phyloP scores from a whole-genome alignment of 2,888 invertebrate genomes.

The Heteromyza rotundicornis region DNA sequence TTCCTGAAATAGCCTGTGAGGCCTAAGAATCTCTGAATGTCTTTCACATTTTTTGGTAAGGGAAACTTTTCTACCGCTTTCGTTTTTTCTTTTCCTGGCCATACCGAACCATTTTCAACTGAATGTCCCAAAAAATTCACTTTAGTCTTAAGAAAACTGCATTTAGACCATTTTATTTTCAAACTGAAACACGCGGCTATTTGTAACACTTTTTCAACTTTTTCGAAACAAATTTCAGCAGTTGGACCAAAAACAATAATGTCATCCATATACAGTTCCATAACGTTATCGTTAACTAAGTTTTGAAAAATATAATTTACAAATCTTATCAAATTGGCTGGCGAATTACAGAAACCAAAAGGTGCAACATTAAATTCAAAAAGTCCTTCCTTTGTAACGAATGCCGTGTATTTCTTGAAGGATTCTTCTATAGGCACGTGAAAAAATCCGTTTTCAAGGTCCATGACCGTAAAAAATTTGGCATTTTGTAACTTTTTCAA shows the following conservation, averaged over 20 bases:
- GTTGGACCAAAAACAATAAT: background rate
- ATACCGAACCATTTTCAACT: background rate
- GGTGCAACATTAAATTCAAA: constrained; percentile 10
- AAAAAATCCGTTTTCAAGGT: constrained; percentile 9
- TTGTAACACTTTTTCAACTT: background rate
- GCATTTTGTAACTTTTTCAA: constrained; percentile 4
- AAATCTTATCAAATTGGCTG: too few relatives aligned
- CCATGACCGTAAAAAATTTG: background rate
- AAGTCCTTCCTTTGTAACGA: background rate
- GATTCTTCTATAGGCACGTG: background rate
- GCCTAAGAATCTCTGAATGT: background rate
- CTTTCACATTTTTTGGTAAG: background rate
- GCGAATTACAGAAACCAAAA: too few relatives aligned
- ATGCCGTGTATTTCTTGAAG: background rate
- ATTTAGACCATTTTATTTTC: constrained; percentile 1
- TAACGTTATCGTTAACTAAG: too few relatives aligned
- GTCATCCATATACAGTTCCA: too few relatives aligned
- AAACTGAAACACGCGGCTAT: background rate
- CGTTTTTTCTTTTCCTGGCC: too few relatives aligned
- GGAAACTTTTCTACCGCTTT: background rate
- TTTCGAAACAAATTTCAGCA: background rate
- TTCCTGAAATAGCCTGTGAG: too few relatives aligned
- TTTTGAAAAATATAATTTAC: too few relatives aligned
- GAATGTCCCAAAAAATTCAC: background rate
- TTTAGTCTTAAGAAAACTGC: background rate